phyloP scores from a whole-genome alignment of 92 coral and sea anemone genomes.

The Bergia puertoricense region DNA sequence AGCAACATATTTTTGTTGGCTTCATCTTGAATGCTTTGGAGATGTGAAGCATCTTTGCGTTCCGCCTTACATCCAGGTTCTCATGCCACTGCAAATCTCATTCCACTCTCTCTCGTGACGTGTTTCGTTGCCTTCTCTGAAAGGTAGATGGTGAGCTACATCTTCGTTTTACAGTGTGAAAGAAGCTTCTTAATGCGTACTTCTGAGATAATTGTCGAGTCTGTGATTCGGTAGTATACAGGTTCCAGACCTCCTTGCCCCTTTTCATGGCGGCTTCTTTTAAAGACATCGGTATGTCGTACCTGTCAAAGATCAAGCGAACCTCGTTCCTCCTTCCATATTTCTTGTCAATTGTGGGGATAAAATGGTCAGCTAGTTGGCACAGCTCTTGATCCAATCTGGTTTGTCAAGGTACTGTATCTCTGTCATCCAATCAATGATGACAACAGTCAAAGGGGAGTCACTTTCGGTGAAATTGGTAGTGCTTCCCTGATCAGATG shows the following conservation, averaged over 20 bases:
- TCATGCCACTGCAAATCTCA: slow-evolving; percentile 43
- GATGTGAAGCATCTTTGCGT: slow-evolving; percentile 17
- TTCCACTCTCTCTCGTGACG: background rate
- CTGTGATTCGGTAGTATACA: slow-evolving; percentile 44
- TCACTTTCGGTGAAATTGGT: background rate
- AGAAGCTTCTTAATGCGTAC: slow-evolving; percentile 50
- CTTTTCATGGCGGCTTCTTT: slow-evolving; percentile 33
- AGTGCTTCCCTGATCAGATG: too few relatives aligned
- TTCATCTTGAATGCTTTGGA: slow-evolving; percentile 25
- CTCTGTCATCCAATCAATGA: slow-evolving; percentile 42
- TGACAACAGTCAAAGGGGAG: slow-evolving; percentile 9
- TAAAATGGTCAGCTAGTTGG: slow-evolving; percentile 42
- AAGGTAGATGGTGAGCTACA: slow-evolving; percentile 43
- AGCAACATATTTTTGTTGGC: slow-evolving; percentile 8
- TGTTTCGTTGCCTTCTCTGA: slow-evolving; percentile 6
- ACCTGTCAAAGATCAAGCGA: slow-evolving; percentile 47
- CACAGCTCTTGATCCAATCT: slow-evolving; percentile 30
- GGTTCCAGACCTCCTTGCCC: slow-evolving; percentile 49
- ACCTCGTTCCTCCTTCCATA: slow-evolving; percentile 41
- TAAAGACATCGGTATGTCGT: slow-evolving; percentile 2
- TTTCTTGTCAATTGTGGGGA: slow-evolving; percentile 19
- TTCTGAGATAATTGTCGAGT: slow-evolving; percentile 43
- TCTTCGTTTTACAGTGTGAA: slow-evolving; percentile 41
- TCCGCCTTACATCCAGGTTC: slow-evolving; percentile 52
- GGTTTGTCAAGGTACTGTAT: slow-evolving; percentile 45